Evolutionary conservation across 2,888 invertebrate species (phyloP).

Genomic region (Volucella zonaria): DNA sequence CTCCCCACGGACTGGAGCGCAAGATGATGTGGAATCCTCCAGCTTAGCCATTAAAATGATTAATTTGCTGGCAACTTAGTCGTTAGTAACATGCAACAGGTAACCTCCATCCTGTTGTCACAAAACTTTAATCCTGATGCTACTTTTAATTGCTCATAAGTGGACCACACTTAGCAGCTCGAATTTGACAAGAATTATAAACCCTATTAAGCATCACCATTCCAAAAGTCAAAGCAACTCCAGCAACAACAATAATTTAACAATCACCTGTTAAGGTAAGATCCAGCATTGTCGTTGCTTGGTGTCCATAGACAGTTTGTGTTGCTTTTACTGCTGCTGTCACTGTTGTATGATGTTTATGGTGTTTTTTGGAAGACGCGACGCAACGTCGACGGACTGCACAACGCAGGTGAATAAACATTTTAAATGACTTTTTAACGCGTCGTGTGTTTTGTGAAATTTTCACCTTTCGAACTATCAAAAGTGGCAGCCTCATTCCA

Average conservation of each 20-base stretch:
- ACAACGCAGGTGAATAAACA: slow-evolving; percentile 72
- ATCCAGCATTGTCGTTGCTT: slow-evolving; percentile 8
- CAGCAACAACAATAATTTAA: slow-evolving; percentile 49
- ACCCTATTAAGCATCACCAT: slow-evolving; percentile 26
- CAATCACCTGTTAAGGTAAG: slow-evolving; percentile 54
- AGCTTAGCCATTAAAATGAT: slow-evolving; percentile 50
- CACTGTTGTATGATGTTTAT: slow-evolving; percentile 11
- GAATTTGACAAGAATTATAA: slow-evolving; percentile 43
- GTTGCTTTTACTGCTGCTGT: slow-evolving; percentile 11
- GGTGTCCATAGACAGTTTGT: background rate
- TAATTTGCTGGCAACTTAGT: slow-evolving; percentile 19
- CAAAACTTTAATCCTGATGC: slow-evolving; percentile 42
- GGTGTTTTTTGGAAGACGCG: slow-evolving; percentile 5
- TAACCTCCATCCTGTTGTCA: slow-evolving; percentile 26
- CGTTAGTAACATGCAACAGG: slow-evolving; percentile 42
- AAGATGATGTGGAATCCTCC: slow-evolving; percentile 8
- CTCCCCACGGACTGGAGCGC: slow-evolving; percentile 23
- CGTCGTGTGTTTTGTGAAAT: slow-evolving; percentile 67
- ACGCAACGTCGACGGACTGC: slow-evolving; percentile 41
- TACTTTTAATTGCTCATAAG: slow-evolving; percentile 50
- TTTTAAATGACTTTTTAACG: slow-evolving; percentile 68
- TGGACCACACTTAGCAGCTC: slow-evolving; percentile 27
- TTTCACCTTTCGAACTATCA: slow-evolving; percentile 67
- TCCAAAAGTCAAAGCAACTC: background rate
- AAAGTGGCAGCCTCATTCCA: slow-evolving; percentile 29